phyloP scores from a whole-genome alignment of 2,797 vertebrate species.

The Fundulus diaphanus region DNA sequence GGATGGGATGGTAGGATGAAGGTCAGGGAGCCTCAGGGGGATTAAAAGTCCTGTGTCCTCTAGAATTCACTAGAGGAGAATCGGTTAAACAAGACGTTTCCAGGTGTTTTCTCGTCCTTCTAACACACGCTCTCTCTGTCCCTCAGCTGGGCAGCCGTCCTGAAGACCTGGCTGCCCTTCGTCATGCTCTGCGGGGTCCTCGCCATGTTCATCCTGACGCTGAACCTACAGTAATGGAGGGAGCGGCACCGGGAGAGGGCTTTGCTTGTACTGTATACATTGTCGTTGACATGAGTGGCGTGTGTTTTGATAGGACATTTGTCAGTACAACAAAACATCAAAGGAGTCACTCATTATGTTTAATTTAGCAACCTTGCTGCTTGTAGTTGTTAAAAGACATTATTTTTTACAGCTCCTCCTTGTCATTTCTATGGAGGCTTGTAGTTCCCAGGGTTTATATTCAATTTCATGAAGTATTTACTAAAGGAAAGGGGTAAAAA shows the following conservation, averaged over 20 bases:
- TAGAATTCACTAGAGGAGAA: conserved; percentile 13
- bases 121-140: conserved; percentile 46
- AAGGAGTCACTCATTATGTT: conserved; percentile 17
- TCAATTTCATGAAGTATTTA: neutral
- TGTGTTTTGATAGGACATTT: conserved; percentile 26
- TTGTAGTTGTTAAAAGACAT: conserved; percentile 20
- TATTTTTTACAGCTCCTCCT: neutral
- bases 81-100: conserved; percentile 8
- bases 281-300: conserved; percentile 12
- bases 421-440: neutral
- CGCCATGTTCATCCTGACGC: conserved; percentile 85
- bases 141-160: conserved; percentile 87
- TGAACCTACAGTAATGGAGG: conserved; percentile 85
- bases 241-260: conserved; percentile 1
- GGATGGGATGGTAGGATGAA: conserved; percentile 55
- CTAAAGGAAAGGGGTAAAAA: neutral
- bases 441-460: neutral
- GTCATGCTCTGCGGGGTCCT: conserved; percentile 87
- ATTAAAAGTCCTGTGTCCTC: conserved; percentile 45
- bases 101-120: conserved; percentile 33
- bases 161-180: conserved; percentile 98
- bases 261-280: conserved; percentile 16
- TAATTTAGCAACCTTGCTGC: neutral
- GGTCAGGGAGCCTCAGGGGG: conserved; percentile 20
- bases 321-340: neutral